Base-by-base conservation (phyloP, 2,888 invertebrate genomes). In the Platycheirus albimanus region DNA sequence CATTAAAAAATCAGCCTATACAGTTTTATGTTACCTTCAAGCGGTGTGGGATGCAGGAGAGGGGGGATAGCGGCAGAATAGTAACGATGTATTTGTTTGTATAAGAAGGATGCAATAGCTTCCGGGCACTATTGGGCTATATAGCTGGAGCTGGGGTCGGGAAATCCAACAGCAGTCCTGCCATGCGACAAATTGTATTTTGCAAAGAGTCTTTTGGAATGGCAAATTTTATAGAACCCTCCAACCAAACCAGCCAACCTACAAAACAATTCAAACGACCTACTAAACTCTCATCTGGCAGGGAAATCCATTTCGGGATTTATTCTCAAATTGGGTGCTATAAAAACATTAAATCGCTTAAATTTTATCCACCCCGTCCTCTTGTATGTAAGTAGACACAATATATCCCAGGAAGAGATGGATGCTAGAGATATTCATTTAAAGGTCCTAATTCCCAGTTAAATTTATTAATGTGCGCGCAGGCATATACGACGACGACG, bases 341-440 rank as follows among this genome's bases (percentile, higher is more conserved):
- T 83, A 83, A 83, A 83, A 77, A 72, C 77, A 83, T 83, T 72
- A 83, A 77, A 77, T 77, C 81, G 81, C 71, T 83, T 77, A 67
- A 77, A 81, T 76, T 81, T 54, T 45, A 76, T 67, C 43, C 64
- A 20, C 54, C 30, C 33, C 19, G 33, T n/a, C 17, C 19, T 17
- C 11, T n/a, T 43, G 47, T 24, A 15, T 28, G 28, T 6, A 38
- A 0, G 52, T 41, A 38, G 41, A 66, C 20, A 30, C 24, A 47
- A 1, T 4, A 7, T 20, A 61, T 41, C 11, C n/a, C 33, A 19
- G 15, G 28, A 38, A 11, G n/a, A 30, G 20, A 45, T 28, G 38
- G 24, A 47, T 41, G 11, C 49, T 74, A 49, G 69, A 51, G 80
- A 58, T 58, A 45, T 54, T 19, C 66, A n/a, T 67, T 76, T 67